These are phyloP conservation scores for Axea sp. DNA, from an alignment of 2,888 invertebrate genomes.

Conservation along the genomic window DNA sequence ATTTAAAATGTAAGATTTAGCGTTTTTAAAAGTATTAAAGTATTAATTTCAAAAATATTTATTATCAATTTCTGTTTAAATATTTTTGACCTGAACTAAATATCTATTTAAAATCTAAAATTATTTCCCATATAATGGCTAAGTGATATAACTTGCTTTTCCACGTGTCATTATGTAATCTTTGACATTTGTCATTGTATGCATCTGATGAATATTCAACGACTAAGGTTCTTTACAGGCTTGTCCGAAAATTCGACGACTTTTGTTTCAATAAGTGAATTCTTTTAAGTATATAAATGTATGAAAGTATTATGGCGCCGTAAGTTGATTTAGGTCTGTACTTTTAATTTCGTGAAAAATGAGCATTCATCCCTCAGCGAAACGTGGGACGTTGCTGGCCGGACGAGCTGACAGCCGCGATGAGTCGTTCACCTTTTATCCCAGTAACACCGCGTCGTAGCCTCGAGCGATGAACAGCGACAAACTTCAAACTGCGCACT, in stretches of 20 bases:
- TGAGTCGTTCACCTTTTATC: conserved; percentile 80
- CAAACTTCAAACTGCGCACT: conserved; percentile 74
- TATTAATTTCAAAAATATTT: conserved; percentile 4
- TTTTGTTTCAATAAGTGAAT: conserved; percentile 21
- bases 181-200: conserved; percentile 12
- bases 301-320: conserved; percentile 24
- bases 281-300: not conserved
- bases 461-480: conserved; percentile 72
- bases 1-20: no score
- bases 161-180: conserved; percentile 28
- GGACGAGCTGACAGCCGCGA: conserved; percentile 71
- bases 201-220: conserved; percentile 41
- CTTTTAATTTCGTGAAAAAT: conserved; percentile 69
- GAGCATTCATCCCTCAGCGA: conserved; percentile 73
- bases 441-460: conserved; percentile 79
- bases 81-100: not conserved
- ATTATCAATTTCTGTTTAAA: not conserved
- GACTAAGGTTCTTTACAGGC: not conserved
- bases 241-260: conserved; percentile 3
- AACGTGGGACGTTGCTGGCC: conserved; percentile 74
- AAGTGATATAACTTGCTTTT: conserved; percentile 14
- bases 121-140: conserved; percentile 2
- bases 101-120: not conserved
- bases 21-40: no score
- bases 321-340: conserved; percentile 34